Percentiles rank a stretch among this genome's conserved stretches.
Conservation (phyloP, 2,113 vertebrate species). For the Tachysurus vachellii region DNA sequence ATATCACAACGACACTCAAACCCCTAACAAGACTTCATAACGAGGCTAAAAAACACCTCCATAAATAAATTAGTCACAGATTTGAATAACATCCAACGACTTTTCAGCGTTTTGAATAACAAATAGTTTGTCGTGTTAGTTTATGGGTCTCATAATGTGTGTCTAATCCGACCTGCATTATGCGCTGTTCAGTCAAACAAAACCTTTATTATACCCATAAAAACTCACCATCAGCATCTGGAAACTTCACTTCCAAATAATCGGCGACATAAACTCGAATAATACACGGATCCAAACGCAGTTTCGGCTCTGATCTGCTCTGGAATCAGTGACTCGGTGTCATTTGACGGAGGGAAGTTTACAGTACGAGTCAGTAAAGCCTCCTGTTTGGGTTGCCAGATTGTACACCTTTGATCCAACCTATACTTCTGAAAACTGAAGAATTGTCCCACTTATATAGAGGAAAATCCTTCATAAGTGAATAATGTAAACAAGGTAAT, state of each 20-base stretch:
- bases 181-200: background rate
- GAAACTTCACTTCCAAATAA: background rate
- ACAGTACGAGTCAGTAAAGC: background rate
- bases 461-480: background rate
- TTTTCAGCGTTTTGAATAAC: background rate
- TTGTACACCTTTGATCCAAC: background rate
- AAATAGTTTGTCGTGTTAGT: background rate
- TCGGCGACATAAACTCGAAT: background rate
- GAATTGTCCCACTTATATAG: background rate
- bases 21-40: background rate
- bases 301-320: background rate
- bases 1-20: background rate
- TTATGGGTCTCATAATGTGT: background rate
- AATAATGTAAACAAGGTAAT: background rate
- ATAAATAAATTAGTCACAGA: background rate
- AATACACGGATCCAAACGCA: background rate
- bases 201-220: background rate
- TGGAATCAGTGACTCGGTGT: background rate
- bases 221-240: conserved; percentile 31
- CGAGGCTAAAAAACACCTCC: background rate
- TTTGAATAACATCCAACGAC: background rate
- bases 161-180: background rate
- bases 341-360: conserved; percentile 18
- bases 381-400: conserved; percentile 26
- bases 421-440: no score